Percentiles rank a stretch among this genome's conserved stretches.
Evolutionary conservation across 2,888 invertebrate species (phyloP).

Genomic region (Eupithecia pulchellata): DNA sequence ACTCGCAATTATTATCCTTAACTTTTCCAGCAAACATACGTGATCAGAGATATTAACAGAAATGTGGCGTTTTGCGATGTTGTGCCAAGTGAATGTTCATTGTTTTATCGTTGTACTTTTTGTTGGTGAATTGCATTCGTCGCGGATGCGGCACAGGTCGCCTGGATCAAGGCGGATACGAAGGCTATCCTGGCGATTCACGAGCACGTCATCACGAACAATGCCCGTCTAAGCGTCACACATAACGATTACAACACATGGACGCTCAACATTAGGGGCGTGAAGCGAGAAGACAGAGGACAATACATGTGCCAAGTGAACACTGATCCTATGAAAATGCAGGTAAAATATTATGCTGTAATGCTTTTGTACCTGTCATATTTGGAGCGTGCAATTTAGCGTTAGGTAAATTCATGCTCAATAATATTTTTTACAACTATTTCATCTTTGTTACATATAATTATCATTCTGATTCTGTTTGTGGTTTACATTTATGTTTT

Average conservation of each 20-base stretch:
- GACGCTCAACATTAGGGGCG: conserved; percentile 94
- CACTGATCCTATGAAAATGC: conserved; percentile 97
- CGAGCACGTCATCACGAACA: conserved; percentile 97
- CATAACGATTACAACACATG: conserved; percentile 97
- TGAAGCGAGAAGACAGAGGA: conserved; percentile 94
- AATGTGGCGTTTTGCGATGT: conserved; percentile 54
- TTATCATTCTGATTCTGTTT: background rate
- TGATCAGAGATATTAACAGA: conserved; percentile 56
- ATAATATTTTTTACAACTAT: background rate
- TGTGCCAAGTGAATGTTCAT: conserved; percentile 10
- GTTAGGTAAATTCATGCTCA: background rate
- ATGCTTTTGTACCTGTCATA: background rate
- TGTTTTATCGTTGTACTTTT: conserved; percentile 30
- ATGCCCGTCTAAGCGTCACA: conserved; percentile 94
- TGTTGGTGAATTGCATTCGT: conserved; percentile 39
- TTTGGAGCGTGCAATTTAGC: background rate
- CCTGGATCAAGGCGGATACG: conserved; percentile 97
- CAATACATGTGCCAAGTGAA: conserved; percentile 98
- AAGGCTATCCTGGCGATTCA: conserved; percentile 97
- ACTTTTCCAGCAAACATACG: conserved; percentile 70
- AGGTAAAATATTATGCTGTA: conserved; percentile 83
- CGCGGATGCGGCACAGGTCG: conserved; percentile 87
- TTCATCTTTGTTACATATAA: background rate
- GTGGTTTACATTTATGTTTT: background rate
- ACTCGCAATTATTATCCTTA: conserved; percentile 80